Conservation (phyloP, 2,888 invertebrate species). For the Pelosia muscerda region DNA sequence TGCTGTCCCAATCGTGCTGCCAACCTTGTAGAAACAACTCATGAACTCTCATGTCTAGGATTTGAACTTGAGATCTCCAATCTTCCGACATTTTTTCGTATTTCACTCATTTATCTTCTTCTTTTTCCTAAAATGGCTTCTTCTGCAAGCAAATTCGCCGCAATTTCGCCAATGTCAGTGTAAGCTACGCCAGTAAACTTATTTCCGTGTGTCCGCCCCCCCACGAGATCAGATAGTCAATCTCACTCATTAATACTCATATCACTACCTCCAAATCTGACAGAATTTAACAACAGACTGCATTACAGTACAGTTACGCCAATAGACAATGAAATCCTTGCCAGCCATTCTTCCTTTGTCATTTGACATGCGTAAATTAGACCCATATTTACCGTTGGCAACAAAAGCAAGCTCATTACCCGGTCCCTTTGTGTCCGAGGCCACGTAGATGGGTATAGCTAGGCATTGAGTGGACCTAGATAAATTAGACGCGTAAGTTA, state of each 20-base stretch:
- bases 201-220: no score
- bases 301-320: slow-evolving; percentile 15
- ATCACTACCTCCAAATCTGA: not conserved
- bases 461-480: not conserved
- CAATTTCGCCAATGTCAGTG: no score
- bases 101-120: not conserved
- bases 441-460: slow-evolving; percentile 11
- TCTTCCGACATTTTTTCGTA: not conserved
- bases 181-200: no score
- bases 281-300: not conserved
- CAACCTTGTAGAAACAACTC: no score
- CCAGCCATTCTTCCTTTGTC: slow-evolving; percentile 26
- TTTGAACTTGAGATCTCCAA: not conserved
- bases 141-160: no score
- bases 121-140: no score
- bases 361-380: slow-evolving; percentile 32
- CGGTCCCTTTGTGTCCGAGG: slow-evolving; percentile 13
- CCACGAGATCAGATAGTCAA: no score
- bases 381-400: slow-evolving; percentile 14
- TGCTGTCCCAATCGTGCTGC: no score
- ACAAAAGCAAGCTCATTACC: slow-evolving; percentile 26
- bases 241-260: not conserved
- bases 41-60: no score
- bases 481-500: not conserved
- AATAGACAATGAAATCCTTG: slow-evolving; percentile 30